Evolutionary conservation across 1,140 invertebrate genomes (phyloP).

Genomic region (Neodiprion fabricii): DNA sequence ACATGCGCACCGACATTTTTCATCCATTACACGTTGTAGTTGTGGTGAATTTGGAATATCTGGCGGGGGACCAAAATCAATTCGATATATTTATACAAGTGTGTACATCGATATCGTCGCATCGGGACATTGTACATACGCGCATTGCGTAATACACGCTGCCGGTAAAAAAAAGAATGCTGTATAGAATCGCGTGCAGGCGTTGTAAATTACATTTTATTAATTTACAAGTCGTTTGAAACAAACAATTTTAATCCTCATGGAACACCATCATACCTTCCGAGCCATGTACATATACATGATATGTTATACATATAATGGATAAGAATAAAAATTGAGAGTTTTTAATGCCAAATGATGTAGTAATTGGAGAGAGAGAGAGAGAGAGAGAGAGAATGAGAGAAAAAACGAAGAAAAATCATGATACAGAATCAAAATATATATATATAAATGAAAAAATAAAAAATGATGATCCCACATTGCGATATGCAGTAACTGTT

Average conservation of each 20-base stretch:
- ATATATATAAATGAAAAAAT: background rate
- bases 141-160: too few relatives aligned
- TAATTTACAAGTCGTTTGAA: background rate
- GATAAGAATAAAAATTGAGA: slow-evolving; percentile 14
- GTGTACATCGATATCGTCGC: too few relatives aligned
- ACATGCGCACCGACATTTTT: background rate
- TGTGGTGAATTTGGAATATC: background rate
- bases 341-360: slow-evolving; percentile 9
- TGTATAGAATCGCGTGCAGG: too few relatives aligned
- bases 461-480: background rate
- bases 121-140: too few relatives aligned
- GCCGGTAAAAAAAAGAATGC: too few relatives aligned
- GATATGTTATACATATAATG: background rate
- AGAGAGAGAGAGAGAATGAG: slow-evolving; percentile 2
- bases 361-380: background rate
- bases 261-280: slow-evolving; percentile 40
- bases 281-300: slow-evolving; percentile 41
- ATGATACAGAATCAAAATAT: slow-evolving; percentile 2
- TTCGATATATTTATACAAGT: background rate
- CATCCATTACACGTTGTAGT: background rate
- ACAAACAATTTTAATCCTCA: slow-evolving; percentile 28
- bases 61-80: slow-evolving; percentile 1
- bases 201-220: too few relatives aligned
- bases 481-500: too few relatives aligned
- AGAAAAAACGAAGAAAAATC: slow-evolving; percentile 15